Conservation (phyloP, 2,113 vertebrate genomes). For the Chamaea fasciata region DNA sequence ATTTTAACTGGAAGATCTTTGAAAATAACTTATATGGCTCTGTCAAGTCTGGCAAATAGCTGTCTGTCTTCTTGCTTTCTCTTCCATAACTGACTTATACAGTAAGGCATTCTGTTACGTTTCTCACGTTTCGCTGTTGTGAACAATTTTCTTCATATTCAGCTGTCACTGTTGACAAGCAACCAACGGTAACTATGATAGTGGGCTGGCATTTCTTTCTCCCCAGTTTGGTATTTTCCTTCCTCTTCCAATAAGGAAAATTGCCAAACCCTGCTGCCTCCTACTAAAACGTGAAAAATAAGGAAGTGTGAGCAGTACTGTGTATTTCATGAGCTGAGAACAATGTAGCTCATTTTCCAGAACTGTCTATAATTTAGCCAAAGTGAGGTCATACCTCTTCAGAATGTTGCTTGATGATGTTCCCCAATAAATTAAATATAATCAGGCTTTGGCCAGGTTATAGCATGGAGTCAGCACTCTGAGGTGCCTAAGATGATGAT, state of each 20-base stretch:
- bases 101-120: neutral
- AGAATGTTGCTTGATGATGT: neutral
- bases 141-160: neutral
- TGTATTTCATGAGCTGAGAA: neutral
- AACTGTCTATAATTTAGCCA: neutral
- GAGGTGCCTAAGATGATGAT: neutral
- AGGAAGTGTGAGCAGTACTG: neutral
- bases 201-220: neutral
- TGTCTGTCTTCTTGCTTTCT: neutral
- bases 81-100: neutral
- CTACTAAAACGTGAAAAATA: neutral
- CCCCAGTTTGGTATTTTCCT: neutral
- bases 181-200: neutral
- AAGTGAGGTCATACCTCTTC: neutral
- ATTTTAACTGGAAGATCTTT: neutral
- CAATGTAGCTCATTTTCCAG: neutral
- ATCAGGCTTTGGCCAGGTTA: neutral
- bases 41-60: slow-evolving; percentile 1
- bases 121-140: neutral
- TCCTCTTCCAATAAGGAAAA: slow-evolving; percentile 9
- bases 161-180: neutral
- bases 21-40: neutral
- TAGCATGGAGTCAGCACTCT: neutral
- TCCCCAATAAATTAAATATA: neutral
- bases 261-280: neutral